Percentiles rank a stretch among this genome's conserved stretches.
phyloP scores from a whole-genome alignment of 2,888 invertebrate species.

The Tiphia femorata region DNA sequence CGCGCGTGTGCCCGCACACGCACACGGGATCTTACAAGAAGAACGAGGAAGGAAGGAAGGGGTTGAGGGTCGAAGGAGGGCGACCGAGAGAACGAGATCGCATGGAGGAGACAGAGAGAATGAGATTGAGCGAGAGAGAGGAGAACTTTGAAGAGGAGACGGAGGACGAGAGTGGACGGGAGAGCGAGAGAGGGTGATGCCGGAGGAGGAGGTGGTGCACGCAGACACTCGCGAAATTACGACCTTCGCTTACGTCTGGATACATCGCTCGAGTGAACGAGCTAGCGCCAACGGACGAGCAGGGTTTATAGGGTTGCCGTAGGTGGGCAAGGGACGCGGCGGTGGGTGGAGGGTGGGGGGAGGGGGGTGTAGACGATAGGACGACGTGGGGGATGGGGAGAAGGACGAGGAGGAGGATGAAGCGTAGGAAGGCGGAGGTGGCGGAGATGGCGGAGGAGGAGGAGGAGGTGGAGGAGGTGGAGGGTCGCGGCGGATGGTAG shows the following conservation, averaged over 20 bases:
- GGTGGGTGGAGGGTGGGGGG: slow-evolving; percentile 10
- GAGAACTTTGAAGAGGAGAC: slow-evolving; percentile 9
- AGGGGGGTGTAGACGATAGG: slow-evolving; percentile 8
- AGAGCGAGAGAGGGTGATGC: neutral
- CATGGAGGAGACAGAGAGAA: slow-evolving; percentile 1
- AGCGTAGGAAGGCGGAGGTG: slow-evolving; percentile 12
- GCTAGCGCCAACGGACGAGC: slow-evolving; percentile 53
- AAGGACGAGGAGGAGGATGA: slow-evolving; percentile 27
- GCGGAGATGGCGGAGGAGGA: slow-evolving; percentile 15
- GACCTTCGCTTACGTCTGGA: slow-evolving; percentile 58
- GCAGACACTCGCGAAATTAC: slow-evolving; percentile 62
- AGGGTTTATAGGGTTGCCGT: slow-evolving; percentile 57
- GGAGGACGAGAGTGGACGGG: slow-evolving; percentile 3
- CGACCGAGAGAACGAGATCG: neutral
- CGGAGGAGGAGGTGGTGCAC: slow-evolving; percentile 38
- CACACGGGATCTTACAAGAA: slow-evolving; percentile 37
- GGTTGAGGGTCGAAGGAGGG: slow-evolving; percentile 1
- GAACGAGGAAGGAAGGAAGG: slow-evolving; percentile 3
- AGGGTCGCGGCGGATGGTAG: slow-evolving; percentile 35
- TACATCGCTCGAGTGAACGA: slow-evolving; percentile 57
- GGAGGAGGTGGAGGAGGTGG: slow-evolving; percentile 17
- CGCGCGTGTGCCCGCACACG: slow-evolving; percentile 17
- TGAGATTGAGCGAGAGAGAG: slow-evolving; percentile 27
- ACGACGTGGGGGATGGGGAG: slow-evolving; percentile 16
- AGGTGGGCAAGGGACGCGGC: slow-evolving; percentile 37